Base-by-base conservation (phyloP, 2,888 invertebrate genomes). In the Syrista parreyssii region DNA sequence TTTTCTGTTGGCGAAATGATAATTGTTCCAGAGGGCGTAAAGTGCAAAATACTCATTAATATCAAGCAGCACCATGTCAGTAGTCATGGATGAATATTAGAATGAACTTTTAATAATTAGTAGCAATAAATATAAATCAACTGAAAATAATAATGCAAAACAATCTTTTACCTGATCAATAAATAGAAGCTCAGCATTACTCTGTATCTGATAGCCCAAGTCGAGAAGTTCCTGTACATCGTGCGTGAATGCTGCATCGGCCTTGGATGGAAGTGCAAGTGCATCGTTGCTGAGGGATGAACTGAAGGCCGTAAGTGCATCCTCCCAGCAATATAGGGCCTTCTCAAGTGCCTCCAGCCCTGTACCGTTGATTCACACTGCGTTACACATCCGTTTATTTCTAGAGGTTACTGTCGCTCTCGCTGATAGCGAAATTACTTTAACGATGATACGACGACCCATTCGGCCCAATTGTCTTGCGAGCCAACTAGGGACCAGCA, bases 321-420 rank as follows among this genome's bases (percentile, higher is more conserved):
- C 98, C 92, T 99, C 98, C 98, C 98, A 98, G 90, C 96, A 97
- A 89, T 96, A 96, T 84, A 98, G 96, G 81, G 97, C 97, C 31
- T 96, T 96, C 88, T 98, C 98, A 84, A 98, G 91, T 0, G 98
- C 97, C 92, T 98, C 98, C 96, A 98, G 96, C 68, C 98, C 97
- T 96, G 91, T 69, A 84, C 78, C 80, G 76, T 78, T 76, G 77
- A 82, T 79, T 82, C 31, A 84, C 76, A 80, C 78, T 76, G 78
- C 78, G 75, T 82, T 80, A 82, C 80, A 83, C 80, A 84, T 83
- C 82, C 80, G 81, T 83, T 84, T 79, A 74, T 74, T 74, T 74
- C 79, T 79, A 79, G 79, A 81, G 77, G 80, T 82, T 79, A 82
- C 74, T 76, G 71, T 77, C 75, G 76, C 75, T 75, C 36, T 74